Conservation (phyloP, 2,888 invertebrate genomes). For the Brachylomia viminalis region DNA sequence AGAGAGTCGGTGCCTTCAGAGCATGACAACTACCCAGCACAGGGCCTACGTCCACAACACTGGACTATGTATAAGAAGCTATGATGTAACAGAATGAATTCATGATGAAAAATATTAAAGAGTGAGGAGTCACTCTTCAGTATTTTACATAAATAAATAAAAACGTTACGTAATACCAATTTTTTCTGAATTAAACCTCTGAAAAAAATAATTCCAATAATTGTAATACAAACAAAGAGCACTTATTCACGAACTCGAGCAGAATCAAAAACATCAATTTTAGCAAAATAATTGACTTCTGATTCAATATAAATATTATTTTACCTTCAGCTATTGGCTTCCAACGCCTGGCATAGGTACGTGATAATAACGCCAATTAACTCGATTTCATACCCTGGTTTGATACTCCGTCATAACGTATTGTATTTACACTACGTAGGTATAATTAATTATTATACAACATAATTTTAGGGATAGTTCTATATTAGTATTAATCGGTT, state of each 20-base stretch:
- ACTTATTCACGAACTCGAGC: not conserved
- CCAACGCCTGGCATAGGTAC: constrained; percentile 8
- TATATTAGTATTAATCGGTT: not conserved
- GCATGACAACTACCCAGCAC: not conserved
- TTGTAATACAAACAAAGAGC: not conserved
- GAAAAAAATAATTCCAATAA: not conserved
- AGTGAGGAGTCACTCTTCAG: not conserved
- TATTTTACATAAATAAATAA: not conserved
- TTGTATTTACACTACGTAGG: not conserved
- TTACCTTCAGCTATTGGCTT: constrained; percentile 17
- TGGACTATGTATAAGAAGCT: not conserved
- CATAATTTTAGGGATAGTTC: not conserved
- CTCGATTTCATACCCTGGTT: constrained; percentile 22
- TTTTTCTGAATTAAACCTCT: not conserved
- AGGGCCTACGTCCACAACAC: too few relatives aligned
- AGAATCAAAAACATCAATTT: constrained; percentile 2
- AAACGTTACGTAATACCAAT: not conserved
- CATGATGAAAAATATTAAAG: too few relatives aligned
- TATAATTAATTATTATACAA: not conserved
- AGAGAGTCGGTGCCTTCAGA: too few relatives aligned
- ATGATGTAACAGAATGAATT: not conserved
- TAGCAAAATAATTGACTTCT: constrained; percentile 10
- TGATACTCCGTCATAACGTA: constrained; percentile 6
- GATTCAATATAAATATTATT: constrained; percentile 35
- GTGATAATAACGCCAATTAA: constrained; percentile 41